A percentile compares a stretch with the other conserved stretches of the same genome.
Evolutionary conservation across 2,797 vertebrate genomes (phyloP).

Genomic region (Lophotriccus pileatus): DNA sequence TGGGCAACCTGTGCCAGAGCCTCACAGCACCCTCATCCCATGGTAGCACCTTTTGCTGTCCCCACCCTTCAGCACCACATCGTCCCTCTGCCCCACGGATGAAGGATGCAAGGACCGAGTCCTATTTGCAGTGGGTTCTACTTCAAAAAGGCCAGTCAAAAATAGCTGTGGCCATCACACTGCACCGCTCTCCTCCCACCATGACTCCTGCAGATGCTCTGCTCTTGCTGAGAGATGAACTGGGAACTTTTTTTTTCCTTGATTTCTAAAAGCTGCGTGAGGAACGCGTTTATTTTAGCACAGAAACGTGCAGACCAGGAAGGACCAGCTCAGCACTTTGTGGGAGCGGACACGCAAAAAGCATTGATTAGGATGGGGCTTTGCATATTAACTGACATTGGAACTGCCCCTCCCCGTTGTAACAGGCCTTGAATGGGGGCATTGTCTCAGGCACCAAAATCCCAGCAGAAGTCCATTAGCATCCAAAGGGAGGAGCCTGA

Average conservation of each 20-base stretch:
- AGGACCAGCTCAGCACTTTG: not conserved
- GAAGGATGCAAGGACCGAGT: not conserved
- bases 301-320: fast-evolving
- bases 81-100: not conserved
- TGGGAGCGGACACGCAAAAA: not conserved
- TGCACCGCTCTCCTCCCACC: not conserved
- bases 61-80: fast-evolving
- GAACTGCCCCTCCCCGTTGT: not conserved
- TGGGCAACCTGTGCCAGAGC: not conserved
- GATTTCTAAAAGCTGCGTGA: not conserved
- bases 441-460: slow-evolving; percentile 42
- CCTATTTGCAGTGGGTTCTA: not conserved
- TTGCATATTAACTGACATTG: slow-evolving; percentile 17
- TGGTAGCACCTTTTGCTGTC: not conserved
- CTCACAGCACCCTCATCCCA: fast-evolving
- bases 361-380: not conserved
- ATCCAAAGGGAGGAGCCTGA: slow-evolving; percentile 41
- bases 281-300: not conserved
- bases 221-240: not conserved
- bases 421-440: not conserved
- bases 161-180: not conserved
- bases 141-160: not conserved
- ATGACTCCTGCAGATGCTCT: not conserved
- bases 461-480: slow-evolving; percentile 52
- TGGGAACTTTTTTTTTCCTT: not conserved